Evolutionary conservation across 2,113 vertebrate species (phyloP).

Genomic region (Astur gentilis): DNA sequence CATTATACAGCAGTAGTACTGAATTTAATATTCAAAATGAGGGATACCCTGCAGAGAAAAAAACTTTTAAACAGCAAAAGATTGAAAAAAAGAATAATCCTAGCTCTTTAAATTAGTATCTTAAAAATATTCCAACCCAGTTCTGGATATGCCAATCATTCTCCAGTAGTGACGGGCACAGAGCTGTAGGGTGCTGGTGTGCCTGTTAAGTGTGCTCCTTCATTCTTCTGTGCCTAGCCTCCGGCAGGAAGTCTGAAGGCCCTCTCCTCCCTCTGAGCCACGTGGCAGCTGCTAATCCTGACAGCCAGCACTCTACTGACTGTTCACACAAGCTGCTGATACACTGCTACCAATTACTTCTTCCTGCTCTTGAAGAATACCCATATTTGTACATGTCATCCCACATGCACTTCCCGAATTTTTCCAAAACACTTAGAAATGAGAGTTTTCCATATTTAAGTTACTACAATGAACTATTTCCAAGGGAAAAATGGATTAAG

Average conservation of each 20-base stretch:
- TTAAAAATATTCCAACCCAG: background rate
- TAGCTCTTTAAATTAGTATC: background rate
- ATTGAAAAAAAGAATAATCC: background rate
- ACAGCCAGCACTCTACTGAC: background rate
- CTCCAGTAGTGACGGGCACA: background rate
- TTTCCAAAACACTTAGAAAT: background rate
- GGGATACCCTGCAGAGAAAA: background rate
- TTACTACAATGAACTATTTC: background rate
- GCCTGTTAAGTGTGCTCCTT: background rate
- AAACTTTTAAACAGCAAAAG: background rate
- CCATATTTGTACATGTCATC: background rate
- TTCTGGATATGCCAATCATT: background rate
- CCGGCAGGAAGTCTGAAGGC: background rate
- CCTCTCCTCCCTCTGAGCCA: background rate
- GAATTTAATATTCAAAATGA: background rate
- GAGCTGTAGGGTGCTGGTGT: background rate
- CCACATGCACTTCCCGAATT: background rate
- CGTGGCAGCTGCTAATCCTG: accelerated
- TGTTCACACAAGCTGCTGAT: background rate
- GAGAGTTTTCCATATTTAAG: background rate
- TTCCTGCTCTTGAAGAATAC: background rate
- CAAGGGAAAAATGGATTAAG: background rate
- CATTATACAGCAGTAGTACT: background rate
- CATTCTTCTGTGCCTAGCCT: background rate
- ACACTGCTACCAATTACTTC: background rate